Percentiles rank a stretch among this genome's conserved stretches.
Conservation (phyloP, 92 coral and sea anemone species). For the Heliopora coerulea region DNA sequence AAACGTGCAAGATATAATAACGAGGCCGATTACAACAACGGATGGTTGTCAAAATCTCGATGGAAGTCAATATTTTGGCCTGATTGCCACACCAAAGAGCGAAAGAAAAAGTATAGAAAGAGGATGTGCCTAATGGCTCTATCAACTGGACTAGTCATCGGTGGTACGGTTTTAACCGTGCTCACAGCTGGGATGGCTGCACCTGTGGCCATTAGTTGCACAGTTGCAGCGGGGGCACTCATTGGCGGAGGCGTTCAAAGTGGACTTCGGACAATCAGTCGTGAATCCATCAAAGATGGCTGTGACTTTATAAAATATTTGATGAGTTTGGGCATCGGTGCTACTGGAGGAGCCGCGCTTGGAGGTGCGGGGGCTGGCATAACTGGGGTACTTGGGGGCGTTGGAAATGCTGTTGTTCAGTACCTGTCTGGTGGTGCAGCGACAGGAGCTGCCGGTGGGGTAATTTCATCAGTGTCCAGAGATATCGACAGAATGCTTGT, state of each 20-base stretch:
- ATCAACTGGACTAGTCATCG: neutral
- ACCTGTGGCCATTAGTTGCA: neutral
- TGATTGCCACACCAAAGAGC: conserved; percentile 28
- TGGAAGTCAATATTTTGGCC: conserved; percentile 31
- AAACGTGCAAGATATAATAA: conserved; percentile 15
- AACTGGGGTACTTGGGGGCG: conserved; percentile 14
- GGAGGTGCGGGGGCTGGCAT: conserved; percentile 4
- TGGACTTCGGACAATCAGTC: conserved; percentile 4
- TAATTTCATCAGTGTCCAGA: neutral
- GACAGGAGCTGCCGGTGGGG: conserved; percentile 18
- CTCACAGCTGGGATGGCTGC: conserved; percentile 31
- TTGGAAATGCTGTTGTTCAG: neutral
- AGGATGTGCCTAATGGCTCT: conserved; percentile 6
- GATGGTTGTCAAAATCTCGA: conserved; percentile 11
- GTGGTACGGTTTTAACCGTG: conserved; percentile 6
- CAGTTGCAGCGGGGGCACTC: conserved; percentile 12
- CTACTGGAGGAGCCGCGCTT: conserved; percentile 7
- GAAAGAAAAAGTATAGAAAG: conserved; percentile 5
- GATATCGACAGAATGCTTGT: conserved; percentile 26
- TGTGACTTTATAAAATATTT: neutral
- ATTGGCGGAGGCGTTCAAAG: conserved; percentile 30
- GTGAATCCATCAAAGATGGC: neutral
- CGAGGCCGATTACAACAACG: conserved; percentile 4
- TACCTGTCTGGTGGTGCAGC: conserved; percentile 8
- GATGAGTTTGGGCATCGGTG: neutral